Evolutionary conservation across 2,113 vertebrate genomes (phyloP), one percentile per base, ranked within the genome.

Genomic region (Myotis yumanensis): DNA sequence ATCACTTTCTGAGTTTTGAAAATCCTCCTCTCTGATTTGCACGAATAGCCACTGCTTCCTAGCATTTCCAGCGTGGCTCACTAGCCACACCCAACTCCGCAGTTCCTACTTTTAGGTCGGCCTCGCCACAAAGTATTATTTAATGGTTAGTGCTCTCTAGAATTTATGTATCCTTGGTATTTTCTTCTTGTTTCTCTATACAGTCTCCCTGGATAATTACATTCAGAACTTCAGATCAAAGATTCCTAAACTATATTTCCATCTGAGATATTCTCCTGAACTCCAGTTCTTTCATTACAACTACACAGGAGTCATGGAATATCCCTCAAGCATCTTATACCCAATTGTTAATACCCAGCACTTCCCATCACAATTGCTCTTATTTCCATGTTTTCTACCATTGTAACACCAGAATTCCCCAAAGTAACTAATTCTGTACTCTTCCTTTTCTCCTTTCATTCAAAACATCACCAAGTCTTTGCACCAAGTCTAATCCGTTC

Each of bases 1-100:
- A 68, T 71, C 11, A 86, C 15, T 90, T 87, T 86, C 6, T 71
- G 73, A 81, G 81, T 79, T 89, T 89, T 88, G 59, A 91, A 93
- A 94, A 46, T 76, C 43, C 23, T 86, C 40, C 40, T 68, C 25
- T 43, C 11, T 46, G 37, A 72, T 80, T 94, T 20, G 43, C 23
- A 54, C 25, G 11, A 28, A 59, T 23, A 86, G 2, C 8, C n/a
- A 40, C 12, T 79, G 66, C 43, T 92, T 82, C 23, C n/a, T 93
- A 46, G 32, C 14, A 88, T 85, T 51, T 77, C 46, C 16, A 51
- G 75, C 75, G 20, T 77, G 20, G n/a, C 22, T 54, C 4, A 86
- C n/a, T 25, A 57, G 7, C 2, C 62, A 25, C 57, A 59, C 57
- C 57, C 57, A 59, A 25, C 72, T 82, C 28, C 79, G 91, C 46